Conservation (phyloP, 2,888 invertebrate species). For the Lithophane leautieri region DNA sequence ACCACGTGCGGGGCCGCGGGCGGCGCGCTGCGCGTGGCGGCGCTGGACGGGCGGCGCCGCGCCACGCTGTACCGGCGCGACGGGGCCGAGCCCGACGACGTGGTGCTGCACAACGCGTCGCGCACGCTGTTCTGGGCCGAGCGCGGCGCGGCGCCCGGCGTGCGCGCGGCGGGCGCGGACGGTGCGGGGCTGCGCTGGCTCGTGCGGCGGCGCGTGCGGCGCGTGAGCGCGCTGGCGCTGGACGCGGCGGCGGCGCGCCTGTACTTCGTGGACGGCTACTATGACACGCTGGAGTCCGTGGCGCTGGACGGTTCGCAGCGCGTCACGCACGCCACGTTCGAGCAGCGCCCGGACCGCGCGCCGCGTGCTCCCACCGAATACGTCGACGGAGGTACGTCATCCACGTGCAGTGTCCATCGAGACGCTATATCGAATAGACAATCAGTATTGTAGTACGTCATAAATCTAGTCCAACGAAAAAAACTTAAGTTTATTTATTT, state of each 20-base stretch:
- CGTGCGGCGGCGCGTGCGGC: conserved; percentile 91
- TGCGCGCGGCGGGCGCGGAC: conserved; percentile 92
- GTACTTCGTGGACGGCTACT: conserved; percentile 96
- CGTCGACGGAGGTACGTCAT: conserved; percentile 46
- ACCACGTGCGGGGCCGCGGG: conserved; percentile 87
- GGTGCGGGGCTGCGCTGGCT: conserved; percentile 90
- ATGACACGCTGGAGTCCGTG: conserved; percentile 93
- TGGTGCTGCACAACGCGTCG: conserved; percentile 92
- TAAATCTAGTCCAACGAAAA: too few species aligned
- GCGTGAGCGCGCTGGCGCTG: conserved; percentile 94
- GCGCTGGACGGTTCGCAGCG: conserved; percentile 93
- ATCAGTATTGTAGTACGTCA: background rate
- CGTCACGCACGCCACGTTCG: conserved; percentile 74
- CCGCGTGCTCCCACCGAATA: conserved; percentile 52
- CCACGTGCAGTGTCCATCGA: background rate
- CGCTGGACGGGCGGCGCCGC: conserved; percentile 87
- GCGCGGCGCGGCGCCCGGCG: conserved; percentile 91
- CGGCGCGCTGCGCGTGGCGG: conserved; percentile 71
- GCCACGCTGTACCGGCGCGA: conserved; percentile 87
- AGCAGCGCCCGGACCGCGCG: conserved; percentile 61
- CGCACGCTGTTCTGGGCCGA: conserved; percentile 93
- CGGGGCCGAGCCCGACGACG: conserved; percentile 92
- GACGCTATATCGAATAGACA: background rate
- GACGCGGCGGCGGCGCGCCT: conserved; percentile 93
- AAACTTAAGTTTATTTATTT: background rate